Evolutionary conservation across 2,888 invertebrate species (phyloP), one percentile per base, ranked within the genome.

Genomic region (Drosophila nigricruria): DNA sequence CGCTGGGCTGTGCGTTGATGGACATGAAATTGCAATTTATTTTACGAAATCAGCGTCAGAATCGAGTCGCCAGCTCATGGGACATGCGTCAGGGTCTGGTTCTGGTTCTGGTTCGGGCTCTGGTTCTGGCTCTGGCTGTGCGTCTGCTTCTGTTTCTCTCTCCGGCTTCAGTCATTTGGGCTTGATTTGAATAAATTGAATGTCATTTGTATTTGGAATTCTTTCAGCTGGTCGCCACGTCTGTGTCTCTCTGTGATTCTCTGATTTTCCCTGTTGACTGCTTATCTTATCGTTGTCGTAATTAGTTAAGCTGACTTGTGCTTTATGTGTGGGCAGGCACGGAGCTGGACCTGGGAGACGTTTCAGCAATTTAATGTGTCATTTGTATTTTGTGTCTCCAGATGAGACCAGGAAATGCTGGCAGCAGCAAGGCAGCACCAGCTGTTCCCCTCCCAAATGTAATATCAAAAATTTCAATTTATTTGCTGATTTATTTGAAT

Each of bases 161-260:
- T 30, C 27, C 9, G 43, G 40, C 66, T 64, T 58, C 59, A 71
- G 70, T 67, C 78, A 70, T 70, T 82, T 77, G 67, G 81, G 77
- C 81, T 89, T 89, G 89, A 89, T 88, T 89, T 89, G 89, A 86
- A 88, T 88, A 87, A 88, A 88, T 88, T 89, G 89, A 81, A 80
- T 78, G 89, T 88, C 88, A 88, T 88, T 88, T 88, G 89, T 88
- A 80, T 87, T 80, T 83, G 80, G 79, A 71, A 88, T 85, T 77
- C 77, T 70, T 70, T 74, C 74, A 66, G 71, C 81, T 81, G 67
- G 49, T 69, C 54, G 64, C 47, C 66, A 63, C 32, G 43, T 68
- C 66, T 42, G 42, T 54, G 10, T 5, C 47, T 23, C 30, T 5
- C 47, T 23, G n/a, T 10, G 36, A n/a, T 5, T 45, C 50, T 50